Evolutionary conservation across 2,113 vertebrate genomes (phyloP).

Genomic region (Myrmecobius fasciatus): DNA sequence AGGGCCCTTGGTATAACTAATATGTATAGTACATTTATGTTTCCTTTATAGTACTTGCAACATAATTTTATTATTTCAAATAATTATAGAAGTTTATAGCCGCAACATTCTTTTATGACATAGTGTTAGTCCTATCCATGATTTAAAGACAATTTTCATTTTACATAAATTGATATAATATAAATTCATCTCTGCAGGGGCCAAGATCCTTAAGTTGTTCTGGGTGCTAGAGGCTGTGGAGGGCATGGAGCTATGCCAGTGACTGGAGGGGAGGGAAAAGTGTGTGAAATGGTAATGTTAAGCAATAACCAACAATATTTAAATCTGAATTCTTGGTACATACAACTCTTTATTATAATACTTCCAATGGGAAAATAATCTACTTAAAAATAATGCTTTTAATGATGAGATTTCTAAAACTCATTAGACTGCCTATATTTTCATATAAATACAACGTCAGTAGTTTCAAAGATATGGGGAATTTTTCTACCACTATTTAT

Average conservation of each 20-base stretch:
- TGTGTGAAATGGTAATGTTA: background rate
- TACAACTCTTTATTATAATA: background rate
- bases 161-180: background rate
- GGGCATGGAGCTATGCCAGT: background rate
- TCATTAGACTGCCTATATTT: background rate
- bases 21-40: conserved; percentile 43
- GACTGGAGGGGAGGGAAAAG: background rate
- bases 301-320: background rate
- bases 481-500: background rate
- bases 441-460: background rate
- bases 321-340: background rate
- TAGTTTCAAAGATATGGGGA: background rate
- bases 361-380: background rate
- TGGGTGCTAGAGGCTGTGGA: background rate
- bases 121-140: conserved; percentile 38
- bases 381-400: background rate
- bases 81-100: conserved; percentile 56
- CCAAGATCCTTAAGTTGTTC: background rate
- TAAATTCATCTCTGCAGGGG: background rate
- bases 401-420: background rate
- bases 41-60: conserved; percentile 61
- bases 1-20: conserved; percentile 60
- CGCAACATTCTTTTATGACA: conserved; percentile 44
- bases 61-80: conserved; percentile 66
- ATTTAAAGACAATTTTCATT: conserved; percentile 34